A percentile compares a stretch with the other conserved stretches of the same genome.
These are phyloP conservation scores for Eurosta solidaginis DNA, from an alignment of 1,140 invertebrate genomes.

Conservation along the genomic window DNA sequence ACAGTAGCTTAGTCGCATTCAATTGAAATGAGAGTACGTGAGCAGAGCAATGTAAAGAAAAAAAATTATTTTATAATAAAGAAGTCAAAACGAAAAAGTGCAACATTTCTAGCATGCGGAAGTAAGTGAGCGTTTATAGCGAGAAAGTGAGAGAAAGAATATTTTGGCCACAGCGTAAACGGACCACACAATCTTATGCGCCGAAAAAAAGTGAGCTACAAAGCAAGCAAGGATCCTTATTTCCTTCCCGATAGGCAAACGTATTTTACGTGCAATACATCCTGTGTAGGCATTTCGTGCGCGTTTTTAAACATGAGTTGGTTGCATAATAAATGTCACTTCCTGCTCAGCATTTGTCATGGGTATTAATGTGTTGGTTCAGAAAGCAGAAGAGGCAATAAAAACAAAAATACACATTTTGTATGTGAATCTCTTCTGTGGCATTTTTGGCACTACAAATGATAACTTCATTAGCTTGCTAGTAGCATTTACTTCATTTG, in stretches of 20 bases:
- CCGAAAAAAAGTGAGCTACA: background rate
- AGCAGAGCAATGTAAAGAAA: background rate
- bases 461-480: no score
- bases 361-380: constrained; percentile 38
- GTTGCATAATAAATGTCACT: constrained; percentile 57
- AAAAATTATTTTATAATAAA: no score
- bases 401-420: no score
- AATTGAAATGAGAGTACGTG: constrained; percentile 57
- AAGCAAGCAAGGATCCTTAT: background rate
- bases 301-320: constrained; percentile 34
- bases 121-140: background rate
- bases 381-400: no score
- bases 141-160: no score
- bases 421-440: no score
- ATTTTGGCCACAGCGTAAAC: background rate
- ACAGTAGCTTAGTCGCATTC: constrained; percentile 33
- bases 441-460: no score
- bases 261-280: background rate
- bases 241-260: no score
- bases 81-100: background rate
- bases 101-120: background rate
- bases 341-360: constrained; percentile 58
- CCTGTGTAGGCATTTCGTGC: background rate
- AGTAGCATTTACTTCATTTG: no score
- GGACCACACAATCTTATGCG: background rate